Evolutionary conservation across 1,140 invertebrate species (phyloP), one percentile per base, ranked within the genome.

Genomic region (Tetragnatha versicolor): DNA sequence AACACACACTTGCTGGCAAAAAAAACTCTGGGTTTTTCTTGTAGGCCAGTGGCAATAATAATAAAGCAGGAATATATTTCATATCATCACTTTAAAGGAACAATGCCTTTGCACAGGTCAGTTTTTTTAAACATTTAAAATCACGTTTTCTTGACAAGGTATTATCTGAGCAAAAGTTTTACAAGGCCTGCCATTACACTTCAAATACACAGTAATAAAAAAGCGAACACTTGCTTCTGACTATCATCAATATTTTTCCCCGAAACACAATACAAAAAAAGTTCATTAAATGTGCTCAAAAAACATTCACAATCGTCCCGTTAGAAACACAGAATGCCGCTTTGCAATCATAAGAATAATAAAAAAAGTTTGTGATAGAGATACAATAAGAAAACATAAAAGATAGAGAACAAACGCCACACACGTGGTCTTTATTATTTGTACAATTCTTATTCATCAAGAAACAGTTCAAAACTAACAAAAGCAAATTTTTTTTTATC

Each of bases 81-180:
- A n/a, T n/a, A n/a, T n/a, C n/a, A n/a, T n/a, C 29, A 20, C 42
- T 66, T 77, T n/a, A 66, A 77, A 77, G 61, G 73, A 65, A 77
- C 60, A 66, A 77, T 55, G 27, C 55, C 42, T 77, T 77, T 77
- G 61, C 73, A 77, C 60, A 53, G 73, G 73, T 77, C 60, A 61
- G n/a, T n/a, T n/a, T n/a, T n/a, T n/a, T n/a, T 77, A 39, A 66
- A 49, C 58, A 53, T 65, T 63, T n/a, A 77, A 77, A 77, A 77
- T 77, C 73, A 77, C 73, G 42, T 37, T 77, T 60, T 25, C 66
- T 25, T 77, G 35, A 25, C 42, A 42, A 25, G 27, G 39, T 29
- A 58, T 65, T 37, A 61, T 65, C 60, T 77, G 73, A 77, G 73
- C 73, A 77, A 77, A 77, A 77, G 47, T n/a, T n/a, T 77, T 27